Evolutionary conservation across 2,797 vertebrate genomes (phyloP), one percentile per base, ranked within the genome.

Genomic region (Scarus forsteni): DNA sequence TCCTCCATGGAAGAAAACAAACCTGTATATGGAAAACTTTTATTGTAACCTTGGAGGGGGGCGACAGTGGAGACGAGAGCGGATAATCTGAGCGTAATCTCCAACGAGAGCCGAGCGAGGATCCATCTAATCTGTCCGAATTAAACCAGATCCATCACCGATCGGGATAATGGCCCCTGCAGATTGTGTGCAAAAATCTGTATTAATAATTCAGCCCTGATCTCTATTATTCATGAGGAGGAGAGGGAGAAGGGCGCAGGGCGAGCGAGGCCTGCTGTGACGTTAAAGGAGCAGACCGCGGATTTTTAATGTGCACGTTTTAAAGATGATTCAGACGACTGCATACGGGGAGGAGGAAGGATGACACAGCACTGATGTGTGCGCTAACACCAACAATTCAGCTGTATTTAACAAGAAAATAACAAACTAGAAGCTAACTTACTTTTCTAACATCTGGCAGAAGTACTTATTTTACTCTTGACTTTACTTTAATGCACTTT

Each of bases 141-240:
- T 89, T 75, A 86, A 92, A 93, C 78, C 72, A 89, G 91, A 93
- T 92, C 87, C 85, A 85, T 85, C 91, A 87, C 81, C 77, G 67
- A 84, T 89, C 85, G 39, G 67, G 82, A 88, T 93, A 93, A 94
- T 92, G 86, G 87, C 70, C 80, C 75, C 74, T 67, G 87, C 81
- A 93, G 87, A 94, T 92, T 89, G 90, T 91, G 89, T 90, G 90
- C 87, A 88, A 93, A 92, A 92, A 93, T 93, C 88, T 92, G 84
- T 62, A 90, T 93, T 71, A 93, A 93, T 94, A 88, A 94, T 94
- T 94, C 85, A 93, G 76, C 65, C 52, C 1, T 0, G 43, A 13
- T 82, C 92, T 39, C 70, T 74, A 91, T 91, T 90, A 92, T 93
- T 90, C 85, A 93, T 92, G 82, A 85, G 70, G 3, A 34, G 60